Base-by-base conservation (phyloP, 2,113 vertebrate species). In the Otis tarda region DNA sequence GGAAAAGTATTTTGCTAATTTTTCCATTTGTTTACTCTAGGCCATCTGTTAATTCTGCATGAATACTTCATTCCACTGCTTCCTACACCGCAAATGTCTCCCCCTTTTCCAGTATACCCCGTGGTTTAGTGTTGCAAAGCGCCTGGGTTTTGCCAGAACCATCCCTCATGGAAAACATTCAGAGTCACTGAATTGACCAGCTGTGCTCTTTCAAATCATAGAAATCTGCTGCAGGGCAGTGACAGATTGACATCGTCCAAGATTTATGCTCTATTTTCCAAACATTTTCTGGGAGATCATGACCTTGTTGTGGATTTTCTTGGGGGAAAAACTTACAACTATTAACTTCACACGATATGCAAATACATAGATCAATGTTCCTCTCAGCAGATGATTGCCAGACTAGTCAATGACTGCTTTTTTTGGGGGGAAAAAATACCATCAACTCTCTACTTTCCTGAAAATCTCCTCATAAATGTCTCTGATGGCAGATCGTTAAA, bases 401-500 rank as follows among this genome's bases (percentile, higher is more conserved):
- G 69, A 53, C 71, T 89, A 71, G 68, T 71, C 86, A 87, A 53
- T 45, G 73, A 61, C 45, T 92, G 50, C 41, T 73, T 94, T 55
- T 75, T 83, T 93, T 84, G 91, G 69, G 63, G 95, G 85, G 68
- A 91, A 94, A 84, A 93, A 77, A 91, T 84, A 82, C 87, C 68
- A 24, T 93, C 93, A 94, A 56, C 75, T 93, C 87, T 75, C 95
- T 92, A 79, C 60, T 82, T 94, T 87, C 56, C 91, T 71, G 63
- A 96, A 96, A 94, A 96, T 43, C 69, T 93, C 78, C 93, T 92
- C 77, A 70, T 74, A 97, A 97, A 97, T 87, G 94, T 89, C 90
- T 93, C 77, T 86, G 95, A 91, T 97, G 81, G 94, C 87, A 93
- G 89, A 94, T 94, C 74, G 39, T 96, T 96, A 96, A 94, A 94